Evolutionary conservation across 2,113 vertebrate genomes (phyloP).

Genomic region (Typhlomys cinereus): DNA sequence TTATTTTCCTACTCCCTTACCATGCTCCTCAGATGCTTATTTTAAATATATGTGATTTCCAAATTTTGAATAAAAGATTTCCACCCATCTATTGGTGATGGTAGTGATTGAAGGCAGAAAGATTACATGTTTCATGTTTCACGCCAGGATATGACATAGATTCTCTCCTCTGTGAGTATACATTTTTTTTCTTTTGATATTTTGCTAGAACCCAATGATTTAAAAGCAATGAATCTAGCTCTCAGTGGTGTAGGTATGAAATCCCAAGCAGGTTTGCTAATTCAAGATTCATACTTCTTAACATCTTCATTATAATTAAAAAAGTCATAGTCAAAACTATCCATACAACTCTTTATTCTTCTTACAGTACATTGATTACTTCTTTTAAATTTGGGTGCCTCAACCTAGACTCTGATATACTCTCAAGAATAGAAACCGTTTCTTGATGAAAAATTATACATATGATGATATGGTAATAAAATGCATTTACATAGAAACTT

Average conservation of each 20-base stretch:
- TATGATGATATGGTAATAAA: not conserved
- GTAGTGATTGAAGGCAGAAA: constrained; percentile 24
- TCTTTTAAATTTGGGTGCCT: constrained; percentile 8
- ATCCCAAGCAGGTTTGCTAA: constrained; percentile 9
- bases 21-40: not conserved
- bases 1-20: not conserved
- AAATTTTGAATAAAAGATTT: constrained; percentile 19
- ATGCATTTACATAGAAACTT: not conserved
- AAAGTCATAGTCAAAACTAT: not conserved
- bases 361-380: not conserved
- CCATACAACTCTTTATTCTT: not conserved
- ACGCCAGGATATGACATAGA: not conserved
- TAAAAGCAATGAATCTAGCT: not conserved
- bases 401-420: not conserved
- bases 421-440: not conserved
- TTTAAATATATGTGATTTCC: constrained; percentile 30
- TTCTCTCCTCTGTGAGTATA: not conserved
- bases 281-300: not conserved
- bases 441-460: not conserved
- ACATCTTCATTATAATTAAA: not conserved
- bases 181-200: constrained; percentile 7
- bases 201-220: not conserved
- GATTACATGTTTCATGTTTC: not conserved
- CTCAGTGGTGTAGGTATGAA: not conserved
- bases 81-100: constrained; percentile 3